phyloP scores from a whole-genome alignment of 2,888 invertebrate genomes.

The Drosophila imparisetae region DNA sequence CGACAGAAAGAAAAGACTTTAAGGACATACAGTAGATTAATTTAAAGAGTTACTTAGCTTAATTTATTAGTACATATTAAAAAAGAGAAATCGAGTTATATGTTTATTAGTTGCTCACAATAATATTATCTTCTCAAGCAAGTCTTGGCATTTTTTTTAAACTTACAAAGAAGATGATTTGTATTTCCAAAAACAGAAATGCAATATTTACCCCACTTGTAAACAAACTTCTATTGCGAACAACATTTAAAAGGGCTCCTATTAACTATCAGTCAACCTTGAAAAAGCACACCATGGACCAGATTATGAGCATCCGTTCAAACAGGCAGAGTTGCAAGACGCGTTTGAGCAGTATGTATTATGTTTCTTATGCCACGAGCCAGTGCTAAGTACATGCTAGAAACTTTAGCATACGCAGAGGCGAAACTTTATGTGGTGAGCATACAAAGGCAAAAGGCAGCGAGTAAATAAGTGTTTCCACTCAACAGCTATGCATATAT shows the following conservation, averaged over 20 bases:
- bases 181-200: not conserved
- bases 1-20: not conserved
- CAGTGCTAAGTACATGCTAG: constrained; percentile 2
- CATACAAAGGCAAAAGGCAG: constrained; percentile 3
- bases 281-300: not conserved
- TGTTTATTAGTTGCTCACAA: not conserved
- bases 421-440: constrained; percentile 31
- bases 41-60: not conserved
- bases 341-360: constrained; percentile 1
- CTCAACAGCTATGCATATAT: not conserved
- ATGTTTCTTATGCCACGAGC: constrained; percentile 1
- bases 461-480: constrained; percentile 17
- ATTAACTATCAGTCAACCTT: constrained; percentile 9
- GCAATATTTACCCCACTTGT: not conserved
- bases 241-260: too few species aligned
- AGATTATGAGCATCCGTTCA: not conserved
- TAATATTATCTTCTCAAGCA: not conserved
- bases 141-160: not conserved
- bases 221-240: not conserved
- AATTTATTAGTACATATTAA: not conserved
- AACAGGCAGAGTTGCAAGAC: constrained; percentile 3
- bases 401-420: constrained; percentile 36
- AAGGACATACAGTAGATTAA: too few species aligned
- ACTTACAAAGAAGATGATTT: not conserved
- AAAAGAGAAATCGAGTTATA: not conserved